phyloP scores from a whole-genome alignment of 2,888 invertebrate genomes.

The Trachelus stipa region DNA sequence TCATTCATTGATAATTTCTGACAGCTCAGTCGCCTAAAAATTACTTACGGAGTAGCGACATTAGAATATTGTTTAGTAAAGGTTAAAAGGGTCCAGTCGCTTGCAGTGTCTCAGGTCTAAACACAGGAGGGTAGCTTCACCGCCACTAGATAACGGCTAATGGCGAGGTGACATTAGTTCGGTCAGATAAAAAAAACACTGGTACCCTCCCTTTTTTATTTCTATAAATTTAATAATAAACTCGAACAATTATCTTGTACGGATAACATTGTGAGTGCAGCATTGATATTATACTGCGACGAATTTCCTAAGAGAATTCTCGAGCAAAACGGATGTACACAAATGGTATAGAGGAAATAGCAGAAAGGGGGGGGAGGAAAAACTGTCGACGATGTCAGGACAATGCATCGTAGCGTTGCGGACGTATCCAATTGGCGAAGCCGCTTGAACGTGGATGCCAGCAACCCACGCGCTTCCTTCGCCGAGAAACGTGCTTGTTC shows the following conservation, averaged over 20 bases:
- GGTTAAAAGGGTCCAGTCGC: no score
- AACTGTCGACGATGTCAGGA: background rate
- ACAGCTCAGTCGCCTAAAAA: no score
- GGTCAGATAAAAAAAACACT: no score
- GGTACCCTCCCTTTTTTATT: no score
- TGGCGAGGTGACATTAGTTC: no score
- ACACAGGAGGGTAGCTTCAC: no score
- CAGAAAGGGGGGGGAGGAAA: background rate
- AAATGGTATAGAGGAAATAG: background rate
- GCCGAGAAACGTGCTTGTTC: slow-evolving; percentile 18
- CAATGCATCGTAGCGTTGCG: slow-evolving; percentile 20
- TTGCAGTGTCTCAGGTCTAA: no score
- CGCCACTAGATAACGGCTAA: no score
- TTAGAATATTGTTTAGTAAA: background rate
- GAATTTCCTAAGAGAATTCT: background rate
- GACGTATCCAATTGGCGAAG: slow-evolving; percentile 46
- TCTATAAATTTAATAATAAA: no score
- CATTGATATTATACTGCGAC: background rate
- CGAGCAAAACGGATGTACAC: background rate
- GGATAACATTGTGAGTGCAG: background rate
- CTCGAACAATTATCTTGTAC: background rate
- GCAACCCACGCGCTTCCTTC: slow-evolving; percentile 36
- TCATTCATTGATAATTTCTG: no score
- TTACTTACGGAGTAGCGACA: no score
- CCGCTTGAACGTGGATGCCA: slow-evolving; percentile 20